phyloP scores from a whole-genome alignment of 2,113 vertebrate species.

The Peromyscus polionotus region DNA sequence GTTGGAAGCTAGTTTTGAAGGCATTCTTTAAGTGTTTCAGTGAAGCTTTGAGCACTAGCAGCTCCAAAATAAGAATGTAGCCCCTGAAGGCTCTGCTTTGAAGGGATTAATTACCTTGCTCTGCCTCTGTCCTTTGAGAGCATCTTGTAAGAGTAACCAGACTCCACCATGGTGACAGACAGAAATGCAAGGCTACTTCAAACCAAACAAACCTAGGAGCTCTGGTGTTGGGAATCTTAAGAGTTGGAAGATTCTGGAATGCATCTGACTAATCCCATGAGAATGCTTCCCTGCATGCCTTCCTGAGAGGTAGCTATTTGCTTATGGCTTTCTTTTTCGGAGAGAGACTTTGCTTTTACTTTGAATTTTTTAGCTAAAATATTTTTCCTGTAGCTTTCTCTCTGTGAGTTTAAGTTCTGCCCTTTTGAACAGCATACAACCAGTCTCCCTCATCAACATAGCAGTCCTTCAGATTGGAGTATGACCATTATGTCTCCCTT shows the following conservation, averaged over 20 bases:
- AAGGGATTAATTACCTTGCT: constrained; percentile 19
- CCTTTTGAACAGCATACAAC: constrained; percentile 75
- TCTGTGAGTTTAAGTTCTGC: constrained; percentile 80
- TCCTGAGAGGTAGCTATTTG: constrained; percentile 43
- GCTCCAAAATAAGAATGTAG: constrained; percentile 57
- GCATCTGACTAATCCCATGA: constrained; percentile 42
- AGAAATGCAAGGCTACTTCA: constrained; percentile 82
- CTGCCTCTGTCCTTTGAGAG: constrained; percentile 43
- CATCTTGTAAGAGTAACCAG: constrained; percentile 53
- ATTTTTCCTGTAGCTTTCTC: constrained; percentile 76
- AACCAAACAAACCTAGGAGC: constrained; percentile 73
- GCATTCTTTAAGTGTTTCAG: constrained; percentile 8
- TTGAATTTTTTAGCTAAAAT: constrained; percentile 66
- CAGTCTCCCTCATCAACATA: constrained; percentile 77
- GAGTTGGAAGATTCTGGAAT: constrained; percentile 33
- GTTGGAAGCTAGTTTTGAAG: constrained; percentile 44
- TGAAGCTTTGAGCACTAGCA: constrained; percentile 4
- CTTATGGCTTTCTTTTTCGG: constrained; percentile 61
- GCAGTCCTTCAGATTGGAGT: constrained; percentile 76
- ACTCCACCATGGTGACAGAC: constrained; percentile 45
- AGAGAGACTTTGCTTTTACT: constrained; percentile 67
- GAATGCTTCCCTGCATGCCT: constrained; percentile 24
- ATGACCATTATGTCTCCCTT: constrained; percentile 72
- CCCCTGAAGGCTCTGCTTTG: constrained; percentile 56
- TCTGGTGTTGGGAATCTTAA: constrained; percentile 10